A percentile compares a stretch with the other conserved stretches of the same genome.
Evolutionary conservation across 2,113 vertebrate species (phyloP).

Genomic region (Ophiodon elongatus): DNA sequence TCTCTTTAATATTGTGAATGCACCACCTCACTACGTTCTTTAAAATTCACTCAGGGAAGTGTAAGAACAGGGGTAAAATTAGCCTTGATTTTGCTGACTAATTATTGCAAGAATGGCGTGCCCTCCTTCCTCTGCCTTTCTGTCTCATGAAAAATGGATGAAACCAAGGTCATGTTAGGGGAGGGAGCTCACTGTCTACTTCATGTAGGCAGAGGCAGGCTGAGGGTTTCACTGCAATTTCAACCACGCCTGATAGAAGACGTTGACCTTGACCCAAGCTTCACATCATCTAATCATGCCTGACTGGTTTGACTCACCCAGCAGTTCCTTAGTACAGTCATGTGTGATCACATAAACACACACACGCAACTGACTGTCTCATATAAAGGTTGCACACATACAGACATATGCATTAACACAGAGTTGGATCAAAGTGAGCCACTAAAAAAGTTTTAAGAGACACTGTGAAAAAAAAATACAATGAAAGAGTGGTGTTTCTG

Average conservation of each 20-base stretch:
- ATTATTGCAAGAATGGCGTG: conserved; percentile 50
- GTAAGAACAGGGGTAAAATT: conserved; percentile 24
- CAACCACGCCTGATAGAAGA: conserved; percentile 54
- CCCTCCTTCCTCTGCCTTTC: conserved; percentile 45
- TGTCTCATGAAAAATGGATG: conserved; percentile 74
- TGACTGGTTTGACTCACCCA: conserved; percentile 44
- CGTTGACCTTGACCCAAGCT: conserved; percentile 72
- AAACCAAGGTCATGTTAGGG: conserved; percentile 68
- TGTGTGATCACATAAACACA: conserved; percentile 12
- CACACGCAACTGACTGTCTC: background rate
- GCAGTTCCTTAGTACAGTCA: conserved; percentile 26
- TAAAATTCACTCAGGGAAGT: conserved; percentile 6
- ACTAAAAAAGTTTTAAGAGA: background rate
- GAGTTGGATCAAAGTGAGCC: background rate
- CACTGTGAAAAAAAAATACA: background rate
- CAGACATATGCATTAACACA: background rate
- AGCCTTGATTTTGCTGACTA: conserved; percentile 61
- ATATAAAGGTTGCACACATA: background rate
- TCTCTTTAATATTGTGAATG: conserved; percentile 30
- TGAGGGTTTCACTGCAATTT: conserved; percentile 46
- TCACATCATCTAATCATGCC: conserved; percentile 60
- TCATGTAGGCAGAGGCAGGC: conserved; percentile 32
- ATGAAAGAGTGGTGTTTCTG: background rate
- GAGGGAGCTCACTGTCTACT: conserved; percentile 39
- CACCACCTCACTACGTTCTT: conserved; percentile 13